These are phyloP conservation scores for Smutsia temminckii DNA, from an alignment of 2,797 vertebrate genomes.

Conservation along the genomic window DNA sequence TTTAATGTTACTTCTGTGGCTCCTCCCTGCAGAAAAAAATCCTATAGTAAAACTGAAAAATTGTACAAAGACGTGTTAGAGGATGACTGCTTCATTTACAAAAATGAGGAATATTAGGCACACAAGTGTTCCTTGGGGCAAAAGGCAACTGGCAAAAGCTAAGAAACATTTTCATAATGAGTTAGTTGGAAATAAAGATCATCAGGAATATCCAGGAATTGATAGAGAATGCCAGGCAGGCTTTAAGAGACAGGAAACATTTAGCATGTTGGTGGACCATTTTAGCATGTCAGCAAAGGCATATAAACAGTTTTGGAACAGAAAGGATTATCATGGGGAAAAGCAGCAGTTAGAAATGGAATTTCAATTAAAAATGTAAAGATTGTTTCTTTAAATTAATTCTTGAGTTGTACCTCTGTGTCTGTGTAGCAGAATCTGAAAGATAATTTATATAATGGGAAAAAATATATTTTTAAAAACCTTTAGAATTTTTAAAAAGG, in stretches of 20 bases:
- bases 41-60: slow-evolving; percentile 14
- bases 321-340: not conserved
- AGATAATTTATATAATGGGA: not conserved
- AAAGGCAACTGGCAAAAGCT: slow-evolving; percentile 10
- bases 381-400: slow-evolving; percentile 23
- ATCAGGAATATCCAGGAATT: slow-evolving; percentile 44
- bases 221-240: slow-evolving; percentile 28
- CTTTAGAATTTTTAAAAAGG: slow-evolving; percentile 21
- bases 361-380: slow-evolving; percentile 40
- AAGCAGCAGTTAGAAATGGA: slow-evolving; percentile 21
- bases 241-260: slow-evolving; percentile 8
- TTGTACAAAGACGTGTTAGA: not conserved
- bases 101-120: not conserved
- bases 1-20: not conserved
- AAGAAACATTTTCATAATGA: slow-evolving; percentile 50
- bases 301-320: not conserved
- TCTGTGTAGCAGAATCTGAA: not conserved
- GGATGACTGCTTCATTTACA: not conserved
- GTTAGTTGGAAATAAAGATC: slow-evolving; percentile 29
- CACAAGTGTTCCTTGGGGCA: not conserved
- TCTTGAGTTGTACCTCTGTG: slow-evolving; percentile 9
- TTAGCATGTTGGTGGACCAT: slow-evolving; percentile 20
- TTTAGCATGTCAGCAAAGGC: not conserved
- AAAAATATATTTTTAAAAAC: not conserved
- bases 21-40: not conserved